Evolutionary conservation across 2,797 vertebrate genomes (phyloP), one percentile per base, ranked within the genome.

Genomic region (Microcaecilia unicolor): DNA sequence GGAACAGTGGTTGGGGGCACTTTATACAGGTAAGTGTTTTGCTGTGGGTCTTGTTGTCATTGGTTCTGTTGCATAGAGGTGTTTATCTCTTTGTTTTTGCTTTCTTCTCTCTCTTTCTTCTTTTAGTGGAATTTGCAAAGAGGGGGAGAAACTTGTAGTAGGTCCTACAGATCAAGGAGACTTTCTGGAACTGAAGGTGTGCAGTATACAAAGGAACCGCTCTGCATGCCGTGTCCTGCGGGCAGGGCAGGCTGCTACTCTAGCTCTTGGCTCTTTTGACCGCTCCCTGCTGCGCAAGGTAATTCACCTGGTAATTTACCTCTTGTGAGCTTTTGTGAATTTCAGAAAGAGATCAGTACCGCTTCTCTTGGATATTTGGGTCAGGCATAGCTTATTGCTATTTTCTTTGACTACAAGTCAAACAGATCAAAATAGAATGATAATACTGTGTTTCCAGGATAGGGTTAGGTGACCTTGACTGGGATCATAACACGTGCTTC

Each of bases 1-100:
- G 96, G 96, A 34, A 98, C 95, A 14, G 95, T 99, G 48, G 96
- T 99, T 19, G 96, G 96, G 63, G 96, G 96, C 45, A 99, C 94
- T 36, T 77, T 99, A 17, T 97, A 90, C 26, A 98, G 95, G 95
- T 99, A 38, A 76, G 81, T 37, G 40, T n/a, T 52, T 23, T 9
- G 33, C 16, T 34, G 22, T 41, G 21, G 37, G 23, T 15, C 14
- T 34, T 22, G 22, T 44, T 35, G 26, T 28, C 32, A 3, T 17
- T 34, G n/a, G n/a, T n/a, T n/a, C n/a, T n/a, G n/a, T n/a, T n/a
- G n/a, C n/a, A n/a, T n/a, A n/a, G n/a, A n/a, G n/a, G n/a, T n/a
- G n/a, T 40, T 10, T 2, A 2, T 28, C 2, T 33, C 29, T 11
- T 40, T 9, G 56, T 29, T 41, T n/a, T 9, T 18, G 23, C n/a